Evolutionary conservation across 2,888 invertebrate species (phyloP).

Genomic region (Mesochorus sp.): DNA sequence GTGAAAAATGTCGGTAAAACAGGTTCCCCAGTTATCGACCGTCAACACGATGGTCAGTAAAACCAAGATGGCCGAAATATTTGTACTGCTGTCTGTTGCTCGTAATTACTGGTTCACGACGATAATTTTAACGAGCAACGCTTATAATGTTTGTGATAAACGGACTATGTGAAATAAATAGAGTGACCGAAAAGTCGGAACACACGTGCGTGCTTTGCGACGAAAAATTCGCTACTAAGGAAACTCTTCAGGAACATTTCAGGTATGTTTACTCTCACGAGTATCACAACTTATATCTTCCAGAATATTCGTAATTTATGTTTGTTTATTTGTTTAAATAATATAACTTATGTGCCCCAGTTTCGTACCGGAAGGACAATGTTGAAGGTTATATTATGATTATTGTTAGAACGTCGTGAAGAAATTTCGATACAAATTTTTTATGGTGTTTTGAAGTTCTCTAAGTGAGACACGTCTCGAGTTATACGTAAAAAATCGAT

Average conservation of each 20-base stretch:
- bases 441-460: background rate
- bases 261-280: conserved; percentile 81
- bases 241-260: conserved; percentile 85
- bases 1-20: too few species aligned
- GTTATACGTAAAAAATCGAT: too few species aligned
- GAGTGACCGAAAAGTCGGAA: conserved; percentile 54
- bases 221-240: conserved; percentile 84
- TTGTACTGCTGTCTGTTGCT: background rate
- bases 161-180: background rate
- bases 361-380: too few species aligned
- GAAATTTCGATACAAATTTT: too few species aligned
- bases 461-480: too few species aligned
- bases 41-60: background rate
- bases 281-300: conserved; percentile 21
- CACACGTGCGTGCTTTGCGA: conserved; percentile 85
- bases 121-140: background rate
- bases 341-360: too few species aligned
- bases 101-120: background rate
- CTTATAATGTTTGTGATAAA: background rate
- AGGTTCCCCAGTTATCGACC: background rate
- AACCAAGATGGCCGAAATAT: conserved; percentile 23
- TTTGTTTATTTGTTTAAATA: background rate
- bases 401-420: too few species aligned
- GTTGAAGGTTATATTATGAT: too few species aligned
- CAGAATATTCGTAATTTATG: background rate